Conservation (phyloP, 2,888 invertebrate genomes). For the Syrphus vitripennis region DNA sequence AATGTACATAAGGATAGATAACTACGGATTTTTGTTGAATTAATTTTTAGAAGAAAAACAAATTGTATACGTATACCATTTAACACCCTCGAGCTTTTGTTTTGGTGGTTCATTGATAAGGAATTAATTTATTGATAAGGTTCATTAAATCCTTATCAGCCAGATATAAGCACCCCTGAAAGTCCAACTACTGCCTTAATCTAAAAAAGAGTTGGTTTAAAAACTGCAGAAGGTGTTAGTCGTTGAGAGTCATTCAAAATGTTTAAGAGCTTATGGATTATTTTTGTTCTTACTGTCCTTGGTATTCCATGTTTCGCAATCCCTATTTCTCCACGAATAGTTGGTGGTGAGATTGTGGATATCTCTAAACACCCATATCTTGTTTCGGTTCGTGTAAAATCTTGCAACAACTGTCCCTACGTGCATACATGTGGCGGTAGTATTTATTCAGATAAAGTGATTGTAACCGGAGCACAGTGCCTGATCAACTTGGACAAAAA, state of each 20-base stretch:
- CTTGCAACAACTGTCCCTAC: conserved; percentile 68
- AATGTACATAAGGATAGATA: too few species aligned
- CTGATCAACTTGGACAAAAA: conserved; percentile 70
- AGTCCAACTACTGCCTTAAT: background rate
- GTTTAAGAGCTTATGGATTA: background rate
- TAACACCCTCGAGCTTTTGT: too few species aligned
- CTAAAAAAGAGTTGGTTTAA: background rate
- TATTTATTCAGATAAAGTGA: conserved; percentile 67
- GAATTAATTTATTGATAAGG: too few species aligned
- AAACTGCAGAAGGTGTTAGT: background rate
- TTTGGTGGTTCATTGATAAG: too few species aligned
- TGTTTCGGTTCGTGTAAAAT: conserved; percentile 75
- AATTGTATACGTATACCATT: too few species aligned
- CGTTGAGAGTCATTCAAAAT: background rate
- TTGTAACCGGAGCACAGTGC: conserved; percentile 78
- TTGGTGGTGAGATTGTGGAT: conserved; percentile 74
- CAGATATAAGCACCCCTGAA: conserved; percentile 12
- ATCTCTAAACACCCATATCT: conserved; percentile 75
- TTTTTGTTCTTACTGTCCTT: background rate
- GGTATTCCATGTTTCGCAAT: background rate
- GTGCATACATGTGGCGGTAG: conserved; percentile 77
- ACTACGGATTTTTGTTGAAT: too few species aligned
- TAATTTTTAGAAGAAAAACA: too few species aligned
- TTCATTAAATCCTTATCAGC: conserved; percentile 9
- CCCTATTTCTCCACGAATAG: conserved; percentile 74